Base-by-base conservation (phyloP, 1,140 invertebrate species). In the Zaprionus africanus region DNA sequence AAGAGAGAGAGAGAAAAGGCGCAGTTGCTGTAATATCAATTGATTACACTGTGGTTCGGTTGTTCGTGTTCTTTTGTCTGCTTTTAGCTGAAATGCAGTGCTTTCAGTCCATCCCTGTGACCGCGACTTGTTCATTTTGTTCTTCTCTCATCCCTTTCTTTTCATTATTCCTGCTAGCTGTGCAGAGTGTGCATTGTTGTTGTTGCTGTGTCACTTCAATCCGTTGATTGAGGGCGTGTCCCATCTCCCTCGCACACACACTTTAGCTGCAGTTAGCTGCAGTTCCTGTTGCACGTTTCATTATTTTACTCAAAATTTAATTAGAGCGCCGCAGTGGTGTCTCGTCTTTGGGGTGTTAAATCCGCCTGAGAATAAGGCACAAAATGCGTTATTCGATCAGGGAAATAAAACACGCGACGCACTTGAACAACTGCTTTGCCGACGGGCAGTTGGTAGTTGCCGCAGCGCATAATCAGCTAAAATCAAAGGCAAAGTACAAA, bases 371-470 rank as follows among this genome's bases (percentile, higher is more conserved):
- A 57, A 76, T 77, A 76, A 51, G 46, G 64, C 68, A 70, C 63
- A 83, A 87, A 70, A 72, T 70, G 67, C 69, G 57, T 76, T 83
- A 78, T 88, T 87, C 84, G 80, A 88, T 88, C 38, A 64, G 73
- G 72, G 76, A 67, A 77, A 83, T 68, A 51, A 34, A 62, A 38
- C 36, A 68, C 24, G 5, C 53, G 26, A 56, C 53, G 53, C 53
- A 56, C 53, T 41, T 68, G 57, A 60, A 51, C 13, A 49, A 58
- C 49, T 46, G 4, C 46, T 68, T 28, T 31, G 6, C 17, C 15
- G 46, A 17, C 31, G 56, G 60, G 12, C 67, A 71, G 54, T 43
- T 63, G 51, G 19, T 24, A 65, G 62, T 64, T 54, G 62, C 51
- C 11, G 51, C 72, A 59, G 36, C 53, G 74, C 74, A 72, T 66